These are phyloP conservation scores for Poeciliopsis turrubarensis DNA, from an alignment of 2,113 vertebrate genomes.

Conservation along the genomic window DNA sequence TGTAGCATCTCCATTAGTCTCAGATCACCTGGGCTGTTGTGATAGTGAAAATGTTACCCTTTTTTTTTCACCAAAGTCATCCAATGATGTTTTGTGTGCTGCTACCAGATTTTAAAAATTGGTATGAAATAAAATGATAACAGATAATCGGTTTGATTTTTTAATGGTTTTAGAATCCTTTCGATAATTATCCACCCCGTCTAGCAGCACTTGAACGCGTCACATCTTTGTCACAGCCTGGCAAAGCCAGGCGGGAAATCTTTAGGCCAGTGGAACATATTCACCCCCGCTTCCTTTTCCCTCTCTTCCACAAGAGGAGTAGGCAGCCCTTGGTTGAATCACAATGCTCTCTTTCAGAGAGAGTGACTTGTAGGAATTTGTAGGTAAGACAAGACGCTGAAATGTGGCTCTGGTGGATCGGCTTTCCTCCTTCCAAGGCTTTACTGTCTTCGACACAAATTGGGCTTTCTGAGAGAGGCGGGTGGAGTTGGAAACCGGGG, in stretches of 20 bases:
- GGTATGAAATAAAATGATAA: background rate
- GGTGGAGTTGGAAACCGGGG: conserved; percentile 11
- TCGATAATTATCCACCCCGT: background rate
- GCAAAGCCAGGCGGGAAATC: conserved; percentile 56
- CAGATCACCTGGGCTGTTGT: no score
- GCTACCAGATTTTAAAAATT: background rate
- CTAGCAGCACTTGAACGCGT: conserved; percentile 29
- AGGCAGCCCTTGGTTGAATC: conserved; percentile 52
- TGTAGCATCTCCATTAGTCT: no score
- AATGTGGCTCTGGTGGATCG: conserved; percentile 64
- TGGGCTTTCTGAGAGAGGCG: conserved; percentile 23
- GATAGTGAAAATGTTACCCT: no score
- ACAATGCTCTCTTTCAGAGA: conserved; percentile 80
- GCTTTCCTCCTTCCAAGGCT: conserved; percentile 44
- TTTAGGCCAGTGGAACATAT: conserved; percentile 28
- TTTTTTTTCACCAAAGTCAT: background rate
- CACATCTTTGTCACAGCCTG: conserved; percentile 20
- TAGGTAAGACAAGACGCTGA: conserved; percentile 63
- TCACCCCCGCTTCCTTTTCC: conserved; percentile 49
- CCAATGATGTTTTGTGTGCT: background rate
- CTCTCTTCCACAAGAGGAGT: conserved; percentile 45
- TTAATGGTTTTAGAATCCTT: background rate
- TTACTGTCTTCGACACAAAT: conserved; percentile 43
- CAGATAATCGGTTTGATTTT: background rate
- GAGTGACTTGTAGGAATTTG: conserved; percentile 73